phyloP scores from a whole-genome alignment of 2,888 invertebrate species.

The Pyrgus malvae region DNA sequence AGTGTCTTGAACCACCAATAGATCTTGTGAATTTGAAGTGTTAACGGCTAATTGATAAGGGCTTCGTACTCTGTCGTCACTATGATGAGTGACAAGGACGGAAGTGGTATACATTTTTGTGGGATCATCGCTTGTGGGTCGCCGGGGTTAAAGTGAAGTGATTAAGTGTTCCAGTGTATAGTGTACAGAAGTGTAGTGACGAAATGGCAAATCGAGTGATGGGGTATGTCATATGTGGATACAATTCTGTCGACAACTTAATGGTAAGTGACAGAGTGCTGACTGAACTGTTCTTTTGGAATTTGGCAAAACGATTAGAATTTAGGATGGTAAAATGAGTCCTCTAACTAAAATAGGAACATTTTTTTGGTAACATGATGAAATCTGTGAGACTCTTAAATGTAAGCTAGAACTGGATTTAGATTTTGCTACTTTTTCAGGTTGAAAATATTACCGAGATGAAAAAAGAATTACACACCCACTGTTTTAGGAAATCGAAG shows the following conservation, averaged over 20 bases:
- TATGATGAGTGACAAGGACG: constrained; percentile 8
- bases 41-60: constrained; percentile 29
- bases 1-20: not conserved
- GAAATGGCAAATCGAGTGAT: constrained; percentile 76
- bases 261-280: constrained; percentile 63
- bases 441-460: too few relatives aligned
- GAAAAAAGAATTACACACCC: too few relatives aligned
- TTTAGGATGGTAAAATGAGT: too few relatives aligned
- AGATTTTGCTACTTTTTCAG: too few relatives aligned
- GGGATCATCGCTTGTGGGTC: not conserved
- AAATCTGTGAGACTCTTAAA: too few relatives aligned
- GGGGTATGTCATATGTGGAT: constrained; percentile 83
- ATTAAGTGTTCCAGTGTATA: constrained; percentile 6
- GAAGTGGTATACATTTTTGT: not conserved
- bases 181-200: constrained; percentile 15
- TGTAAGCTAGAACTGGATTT: too few relatives aligned
- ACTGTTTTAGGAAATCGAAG: too few relatives aligned
- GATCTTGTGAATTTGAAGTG: constrained; percentile 21
- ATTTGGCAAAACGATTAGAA: too few relatives aligned
- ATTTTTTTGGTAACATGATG: too few relatives aligned
- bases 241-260: constrained; percentile 81
- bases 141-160: constrained; percentile 13
- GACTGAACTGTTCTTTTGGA: too few relatives aligned
- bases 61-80: constrained; percentile 20
- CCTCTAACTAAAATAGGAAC: too few relatives aligned